phyloP scores from a whole-genome alignment of 2,888 invertebrate genomes.

The Dasysyrphus albostriatus region DNA sequence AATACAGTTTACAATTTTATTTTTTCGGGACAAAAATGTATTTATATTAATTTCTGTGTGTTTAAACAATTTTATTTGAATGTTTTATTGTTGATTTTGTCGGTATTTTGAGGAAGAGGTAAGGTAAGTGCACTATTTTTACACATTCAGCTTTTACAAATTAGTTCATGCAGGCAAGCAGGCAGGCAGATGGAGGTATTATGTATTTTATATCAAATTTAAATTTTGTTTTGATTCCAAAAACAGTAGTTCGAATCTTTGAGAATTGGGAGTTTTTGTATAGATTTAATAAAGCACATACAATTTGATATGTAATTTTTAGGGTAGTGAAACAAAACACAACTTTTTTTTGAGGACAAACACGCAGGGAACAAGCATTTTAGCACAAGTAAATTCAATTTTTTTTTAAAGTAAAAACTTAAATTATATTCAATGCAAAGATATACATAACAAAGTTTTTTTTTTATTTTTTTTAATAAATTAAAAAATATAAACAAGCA shows the following conservation, averaged over 20 bases:
- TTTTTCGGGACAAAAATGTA: background rate
- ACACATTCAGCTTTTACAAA: conserved; percentile 45
- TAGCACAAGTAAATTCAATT: conserved; percentile 11
- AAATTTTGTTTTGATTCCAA: conserved; percentile 35
- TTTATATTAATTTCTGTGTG: background rate
- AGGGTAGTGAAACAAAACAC: background rate
- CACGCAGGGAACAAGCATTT: conserved; percentile 51
- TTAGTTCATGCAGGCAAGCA: conserved; percentile 63
- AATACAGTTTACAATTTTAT: conserved; percentile 29
- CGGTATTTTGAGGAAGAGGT: background rate
- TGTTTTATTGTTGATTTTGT: background rate
- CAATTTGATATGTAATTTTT: conserved; percentile 3
- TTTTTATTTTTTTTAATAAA: background rate
- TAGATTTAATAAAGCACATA: background rate
- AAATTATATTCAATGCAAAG: conserved; percentile 28
- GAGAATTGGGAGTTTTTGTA: conserved; percentile 7
- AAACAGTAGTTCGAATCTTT: too few species aligned
- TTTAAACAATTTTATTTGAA: conserved; percentile 26
- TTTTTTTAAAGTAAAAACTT: conserved; percentile 11
- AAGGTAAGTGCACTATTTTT: background rate
- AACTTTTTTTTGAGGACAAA: conserved; percentile 14
- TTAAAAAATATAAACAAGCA: conserved; percentile 10
- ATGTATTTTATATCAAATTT: conserved; percentile 22
- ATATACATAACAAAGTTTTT: background rate
- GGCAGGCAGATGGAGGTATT: background rate